phyloP scores from a whole-genome alignment of 2,888 invertebrate genomes.

The Agrypnus murinus region DNA sequence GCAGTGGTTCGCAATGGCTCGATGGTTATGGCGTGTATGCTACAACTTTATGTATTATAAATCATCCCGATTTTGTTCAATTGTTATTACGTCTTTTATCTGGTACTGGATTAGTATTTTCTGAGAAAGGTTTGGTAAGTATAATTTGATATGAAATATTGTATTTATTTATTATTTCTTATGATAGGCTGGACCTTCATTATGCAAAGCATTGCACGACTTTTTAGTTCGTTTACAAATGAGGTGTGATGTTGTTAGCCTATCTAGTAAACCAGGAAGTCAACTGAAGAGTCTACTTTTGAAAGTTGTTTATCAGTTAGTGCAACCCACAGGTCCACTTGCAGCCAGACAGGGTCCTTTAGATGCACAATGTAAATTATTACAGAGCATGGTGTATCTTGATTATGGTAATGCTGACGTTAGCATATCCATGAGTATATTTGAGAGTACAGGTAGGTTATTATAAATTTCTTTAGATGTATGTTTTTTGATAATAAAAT shows the following conservation, averaged over 20 bases:
- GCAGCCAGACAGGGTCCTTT: constrained; percentile 80
- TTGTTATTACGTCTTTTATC: constrained; percentile 80
- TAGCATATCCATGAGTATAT: constrained; percentile 79
- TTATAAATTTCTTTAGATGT: background rate
- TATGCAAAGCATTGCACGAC: constrained; percentile 83
- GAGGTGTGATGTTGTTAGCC: constrained; percentile 77
- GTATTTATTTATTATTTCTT: constrained; percentile 48
- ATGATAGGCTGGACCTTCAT: constrained; percentile 82
- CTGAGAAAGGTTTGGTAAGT: constrained; percentile 74
- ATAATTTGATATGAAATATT: constrained; percentile 1
- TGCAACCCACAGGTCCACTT: constrained; percentile 78
- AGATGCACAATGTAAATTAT: constrained; percentile 83
- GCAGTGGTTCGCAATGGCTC: constrained; percentile 51
- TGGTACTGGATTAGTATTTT: constrained; percentile 75
- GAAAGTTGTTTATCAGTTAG: constrained; percentile 81
- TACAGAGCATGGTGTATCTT: constrained; percentile 79
- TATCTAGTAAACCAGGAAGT: constrained; percentile 73
- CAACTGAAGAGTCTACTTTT: constrained; percentile 79
- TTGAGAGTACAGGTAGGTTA: constrained; percentile 81
- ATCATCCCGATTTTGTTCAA: constrained; percentile 80
- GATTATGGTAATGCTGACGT: constrained; percentile 82
- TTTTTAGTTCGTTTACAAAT: constrained; percentile 81
- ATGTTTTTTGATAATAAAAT: constrained; percentile 53
- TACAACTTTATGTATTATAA: constrained; percentile 78
- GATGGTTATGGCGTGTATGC: constrained; percentile 69